Conservation (phyloP, 2,797 vertebrate genomes). For the Crypturellus tataupa region DNA sequence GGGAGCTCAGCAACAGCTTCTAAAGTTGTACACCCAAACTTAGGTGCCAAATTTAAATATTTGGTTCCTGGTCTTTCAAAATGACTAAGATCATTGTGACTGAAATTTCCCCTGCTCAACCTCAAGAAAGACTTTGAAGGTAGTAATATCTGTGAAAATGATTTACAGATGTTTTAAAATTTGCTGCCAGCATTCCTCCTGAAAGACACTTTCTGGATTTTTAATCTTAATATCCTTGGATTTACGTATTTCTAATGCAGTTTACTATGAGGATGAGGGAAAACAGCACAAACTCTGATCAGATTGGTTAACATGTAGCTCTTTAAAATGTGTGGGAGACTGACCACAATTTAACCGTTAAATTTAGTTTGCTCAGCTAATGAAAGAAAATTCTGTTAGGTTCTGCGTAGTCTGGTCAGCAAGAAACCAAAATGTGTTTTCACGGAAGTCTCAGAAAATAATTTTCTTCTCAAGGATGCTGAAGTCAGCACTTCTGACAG, state of each 20-base stretch:
- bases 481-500: neutral
- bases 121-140: constrained; percentile 27
- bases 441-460: neutral
- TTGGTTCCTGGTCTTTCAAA: neutral
- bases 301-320: neutral
- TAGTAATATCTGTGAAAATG: constrained; percentile 49
- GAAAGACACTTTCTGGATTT: constrained; percentile 1
- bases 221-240: neutral
- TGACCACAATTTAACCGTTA: neutral
- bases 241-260: neutral
- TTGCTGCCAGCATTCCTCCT: constrained; percentile 5
- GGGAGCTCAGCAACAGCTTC: neutral
- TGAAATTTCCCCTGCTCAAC: neutral
- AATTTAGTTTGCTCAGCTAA: neutral
- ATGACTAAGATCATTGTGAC: constrained; percentile 21
- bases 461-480: neutral
- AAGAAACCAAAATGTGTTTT: neutral
- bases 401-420: neutral
- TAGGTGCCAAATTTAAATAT: constrained; percentile 3
- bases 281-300: neutral
- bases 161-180: constrained; percentile 62
- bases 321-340: neutral
- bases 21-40: neutral
- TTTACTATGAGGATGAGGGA: neutral
- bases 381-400: neutral